Evolutionary conservation across 2,888 invertebrate genomes (phyloP), one percentile per base, ranked within the genome.

Genomic region (Oxytorus armatus): DNA sequence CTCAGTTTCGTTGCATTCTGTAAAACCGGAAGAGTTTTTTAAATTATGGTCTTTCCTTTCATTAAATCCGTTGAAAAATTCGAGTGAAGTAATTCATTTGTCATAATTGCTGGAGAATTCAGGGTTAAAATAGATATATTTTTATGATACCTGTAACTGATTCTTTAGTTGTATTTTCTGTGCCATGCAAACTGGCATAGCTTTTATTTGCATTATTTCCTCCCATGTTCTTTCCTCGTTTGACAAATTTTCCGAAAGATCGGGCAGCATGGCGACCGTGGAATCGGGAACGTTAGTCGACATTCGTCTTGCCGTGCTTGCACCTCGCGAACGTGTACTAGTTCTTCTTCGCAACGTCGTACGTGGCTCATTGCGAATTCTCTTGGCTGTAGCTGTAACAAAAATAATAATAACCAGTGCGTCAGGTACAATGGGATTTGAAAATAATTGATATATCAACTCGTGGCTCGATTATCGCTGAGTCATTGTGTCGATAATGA

Each of bases 181-280:
- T 23, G 95, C 93, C 96, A 97, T 97, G 5, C 95, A 95, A 4
- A 97, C 94, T 0, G 97, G 97, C 95, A 96, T 95, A 0, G 96
- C 95, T 88, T 97, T 97, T 82, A 97, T 96, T 90, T 96, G 95
- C 95, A 96, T 96, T 57, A 97, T 96, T 91, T 97, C 96, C 85
- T 97, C 96, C 96, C 96, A 96, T 0, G 96, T 96, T 0, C 95
- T 94, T 88, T 96, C 96, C 89, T 97, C 97, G 85, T 96, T 96
- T 0, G 96, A 96, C 53, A 96, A 92, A 90, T 96, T 96, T 89
- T 96, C 96, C 92, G 96, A 96, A n/a, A 97, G 91, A 91, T 97
- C 97, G 0, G 97, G 97, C 84, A 97, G 89, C 95, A 96, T 96
- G 0, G 96, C 95, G 1, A 96, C 94, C 81, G 96, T 95, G 66